Conservation (phyloP, 2,797 vertebrate species). For the Anguilla obscura region DNA sequence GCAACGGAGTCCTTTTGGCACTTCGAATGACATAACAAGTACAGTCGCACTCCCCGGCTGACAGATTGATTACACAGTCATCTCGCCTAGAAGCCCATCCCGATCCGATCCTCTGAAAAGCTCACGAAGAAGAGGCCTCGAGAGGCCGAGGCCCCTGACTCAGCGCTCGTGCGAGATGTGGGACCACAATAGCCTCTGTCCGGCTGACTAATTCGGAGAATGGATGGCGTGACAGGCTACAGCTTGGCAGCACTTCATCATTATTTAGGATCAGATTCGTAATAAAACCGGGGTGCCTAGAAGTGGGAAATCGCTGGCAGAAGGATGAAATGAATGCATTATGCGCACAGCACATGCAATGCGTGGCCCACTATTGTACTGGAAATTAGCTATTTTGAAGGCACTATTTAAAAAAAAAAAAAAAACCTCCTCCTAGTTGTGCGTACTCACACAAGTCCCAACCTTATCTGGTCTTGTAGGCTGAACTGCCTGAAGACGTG, state of each 20-base stretch:
- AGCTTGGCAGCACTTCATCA: slow-evolving; percentile 5
- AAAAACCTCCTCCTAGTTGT: background rate
- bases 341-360: background rate
- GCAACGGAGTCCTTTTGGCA: background rate
- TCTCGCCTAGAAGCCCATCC: background rate
- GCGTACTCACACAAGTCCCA: background rate
- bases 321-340: background rate
- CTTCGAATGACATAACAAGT: background rate
- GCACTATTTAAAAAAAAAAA: background rate
- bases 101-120: background rate
- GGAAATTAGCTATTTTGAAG: background rate
- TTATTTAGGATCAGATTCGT: background rate
- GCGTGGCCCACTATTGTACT: background rate
- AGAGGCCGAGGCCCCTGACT: background rate
- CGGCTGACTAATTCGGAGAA: background rate
- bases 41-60: background rate
- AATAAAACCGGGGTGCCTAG: background rate
- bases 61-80: slow-evolving; percentile 3
- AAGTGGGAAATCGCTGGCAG: background rate
- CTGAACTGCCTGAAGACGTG: background rate
- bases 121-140: background rate
- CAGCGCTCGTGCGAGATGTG: background rate
- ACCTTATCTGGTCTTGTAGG: background rate
- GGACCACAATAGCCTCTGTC: background rate
- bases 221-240: background rate